Base-by-base conservation (phyloP, 1,140 invertebrate species). In the Drosophila guanche region DNA sequence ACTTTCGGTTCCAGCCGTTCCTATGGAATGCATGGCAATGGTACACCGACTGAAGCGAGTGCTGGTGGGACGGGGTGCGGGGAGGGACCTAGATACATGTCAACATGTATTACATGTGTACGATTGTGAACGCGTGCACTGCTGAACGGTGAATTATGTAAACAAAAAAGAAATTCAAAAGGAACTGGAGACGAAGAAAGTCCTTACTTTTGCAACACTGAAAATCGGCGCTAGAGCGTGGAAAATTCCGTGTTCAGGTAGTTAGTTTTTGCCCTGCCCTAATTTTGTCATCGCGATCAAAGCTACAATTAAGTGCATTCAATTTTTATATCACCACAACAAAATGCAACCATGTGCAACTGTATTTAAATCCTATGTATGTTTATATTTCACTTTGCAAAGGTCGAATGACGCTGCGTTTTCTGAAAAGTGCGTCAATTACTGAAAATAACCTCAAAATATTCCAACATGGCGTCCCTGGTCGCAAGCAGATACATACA, bases 401-500 rank as follows among this genome's bases (percentile, higher is more conserved):
- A n/a, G 0, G 5, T 1, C 5, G 1, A 29, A 1, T 4, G 1
- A 10, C 1, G 2, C 1, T 16, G 4, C 16, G 22, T 55, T n/a
- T 25, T 20, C 33, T 6, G 8, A 51, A 59, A 67, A 6, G 10
- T 12, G 10, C 3, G 3, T 37, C 10, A 12, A 67, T 42, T 20
- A 53, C 67, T 37, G 16, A 70, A 70, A 10, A 60, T 83, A 83
- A 84, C 79, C 80, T 79, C 51, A 78, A 81, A 69, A 54, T 55
- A 75, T 79, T 55, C 14, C 83, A 85, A 85, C 27, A 85, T 85
- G 81, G 81, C 83, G 80, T 41, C 63, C 16, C 41, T 29, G n/a
- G 27, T n/a, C 42, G 12, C 29, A 65, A 57, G 53, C 42, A 51
- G 76, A 86, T 86, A 81, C 80, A 85, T 72, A 63, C 69, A 81